Conservation (phyloP, 2,888 invertebrate genomes). For the Watsonalla binaria region DNA sequence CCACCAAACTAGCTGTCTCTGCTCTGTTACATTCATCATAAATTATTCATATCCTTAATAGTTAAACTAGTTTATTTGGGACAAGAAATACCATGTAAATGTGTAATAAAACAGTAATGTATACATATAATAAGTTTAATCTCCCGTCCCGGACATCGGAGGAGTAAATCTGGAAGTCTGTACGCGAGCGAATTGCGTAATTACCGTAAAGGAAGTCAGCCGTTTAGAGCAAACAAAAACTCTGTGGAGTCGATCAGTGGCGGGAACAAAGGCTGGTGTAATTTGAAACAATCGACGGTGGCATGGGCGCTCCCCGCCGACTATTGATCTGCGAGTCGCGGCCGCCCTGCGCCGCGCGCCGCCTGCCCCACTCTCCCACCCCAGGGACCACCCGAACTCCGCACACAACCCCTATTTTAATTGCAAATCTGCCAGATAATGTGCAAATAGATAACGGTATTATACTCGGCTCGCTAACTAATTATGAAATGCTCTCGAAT, state of each 20-base stretch:
- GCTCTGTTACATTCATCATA: neutral
- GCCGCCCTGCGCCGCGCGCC: constrained; percentile 35
- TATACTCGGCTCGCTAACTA: constrained; percentile 71
- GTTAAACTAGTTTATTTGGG: too few species aligned
- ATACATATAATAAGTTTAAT: too few species aligned
- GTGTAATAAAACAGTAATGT: too few species aligned
- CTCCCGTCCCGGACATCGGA: constrained; percentile 8
- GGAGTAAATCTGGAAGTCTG: constrained; percentile 51
- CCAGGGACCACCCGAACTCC: constrained; percentile 37
- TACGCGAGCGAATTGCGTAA: constrained; percentile 67
- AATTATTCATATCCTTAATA: too few species aligned
- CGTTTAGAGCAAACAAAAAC: constrained; percentile 74
- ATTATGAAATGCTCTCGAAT: constrained; percentile 66
- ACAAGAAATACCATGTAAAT: too few species aligned
- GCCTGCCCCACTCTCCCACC: constrained; percentile 32
- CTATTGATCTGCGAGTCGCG: constrained; percentile 74
- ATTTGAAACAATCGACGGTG: constrained; percentile 76
- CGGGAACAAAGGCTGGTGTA: constrained; percentile 75
- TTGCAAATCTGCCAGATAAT: constrained; percentile 79
- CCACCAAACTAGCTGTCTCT: neutral
- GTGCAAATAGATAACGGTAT: constrained; percentile 77
- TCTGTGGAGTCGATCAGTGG: constrained; percentile 71
- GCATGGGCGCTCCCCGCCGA: constrained; percentile 70
- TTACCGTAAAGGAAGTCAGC: constrained; percentile 74
- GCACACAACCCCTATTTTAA: constrained; percentile 74